Evolutionary conservation across 2,888 invertebrate species (phyloP).

Genomic region (Cactoblastis cactorum): DNA sequence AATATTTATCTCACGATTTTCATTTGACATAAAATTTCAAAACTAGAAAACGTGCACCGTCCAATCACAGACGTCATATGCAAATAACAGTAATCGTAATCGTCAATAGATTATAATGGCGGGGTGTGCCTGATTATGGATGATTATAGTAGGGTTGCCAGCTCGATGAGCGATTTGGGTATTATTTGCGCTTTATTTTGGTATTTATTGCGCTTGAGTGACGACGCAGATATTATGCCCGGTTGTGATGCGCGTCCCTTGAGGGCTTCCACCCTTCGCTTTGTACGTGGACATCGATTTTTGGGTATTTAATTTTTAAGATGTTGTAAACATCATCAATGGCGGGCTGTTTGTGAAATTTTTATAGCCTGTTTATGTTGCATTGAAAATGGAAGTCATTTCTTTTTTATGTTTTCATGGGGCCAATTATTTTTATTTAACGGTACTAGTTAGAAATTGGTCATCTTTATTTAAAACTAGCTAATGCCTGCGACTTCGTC

Average conservation of each 20-base stretch:
- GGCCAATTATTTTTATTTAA: too few species aligned
- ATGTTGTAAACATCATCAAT: constrained; percentile 8
- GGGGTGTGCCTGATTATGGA: constrained; percentile 62
- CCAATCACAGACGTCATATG: constrained; percentile 21
- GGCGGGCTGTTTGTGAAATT: neutral
- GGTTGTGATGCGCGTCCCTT: constrained; percentile 60
- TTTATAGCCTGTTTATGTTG: too few species aligned
- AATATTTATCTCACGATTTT: neutral
- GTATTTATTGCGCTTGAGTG: constrained; percentile 81
- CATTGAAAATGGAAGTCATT: too few species aligned
- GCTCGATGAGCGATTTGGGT: constrained; percentile 81
- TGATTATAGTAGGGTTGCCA: constrained; percentile 72
- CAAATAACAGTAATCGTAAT: constrained; percentile 40
- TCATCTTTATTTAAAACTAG: too few species aligned
- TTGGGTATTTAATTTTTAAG: constrained; percentile 14
- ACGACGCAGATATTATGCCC: constrained; percentile 75
- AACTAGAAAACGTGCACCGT: constrained; percentile 5
- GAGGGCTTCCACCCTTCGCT: constrained; percentile 54
- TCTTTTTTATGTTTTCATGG: too few species aligned
- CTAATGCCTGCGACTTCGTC: too few species aligned
- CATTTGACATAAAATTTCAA: constrained; percentile 1
- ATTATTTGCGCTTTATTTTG: constrained; percentile 84
- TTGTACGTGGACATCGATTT: constrained; percentile 52
- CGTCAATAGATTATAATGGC: constrained; percentile 36
- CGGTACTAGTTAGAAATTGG: too few species aligned